These are phyloP conservation scores for Ovibos moschatus DNA, from an alignment of 2,113 vertebrate species.

Conservation along the genomic window DNA sequence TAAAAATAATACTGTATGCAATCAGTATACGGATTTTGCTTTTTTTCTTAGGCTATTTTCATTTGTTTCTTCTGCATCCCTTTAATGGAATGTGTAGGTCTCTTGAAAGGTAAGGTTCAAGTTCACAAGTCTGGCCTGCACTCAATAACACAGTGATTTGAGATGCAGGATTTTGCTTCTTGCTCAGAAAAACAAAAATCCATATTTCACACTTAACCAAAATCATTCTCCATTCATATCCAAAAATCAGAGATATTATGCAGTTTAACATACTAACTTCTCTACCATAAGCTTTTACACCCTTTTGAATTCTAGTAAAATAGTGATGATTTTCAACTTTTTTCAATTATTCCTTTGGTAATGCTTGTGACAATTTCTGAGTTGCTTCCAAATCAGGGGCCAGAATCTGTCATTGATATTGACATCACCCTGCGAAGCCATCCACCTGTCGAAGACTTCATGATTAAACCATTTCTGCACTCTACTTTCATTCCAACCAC, in stretches of 20 bases:
- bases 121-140: conserved; percentile 84
- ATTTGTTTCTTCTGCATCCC: conserved; percentile 91
- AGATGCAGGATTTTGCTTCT: conserved; percentile 73
- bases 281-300: conserved; percentile 75
- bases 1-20: conserved; percentile 72
- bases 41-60: conserved; percentile 88
- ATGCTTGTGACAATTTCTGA: conserved; percentile 78
- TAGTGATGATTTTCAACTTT: conserved; percentile 52
- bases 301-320: conserved; percentile 59
- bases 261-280: conserved; percentile 84
- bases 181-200: conserved; percentile 80
- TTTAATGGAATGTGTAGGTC: conserved; percentile 90
- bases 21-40: conserved; percentile 84
- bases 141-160: conserved; percentile 80
- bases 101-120: conserved; percentile 93
- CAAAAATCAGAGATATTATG: conserved; percentile 76
- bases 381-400: conserved; percentile 66
- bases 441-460: conserved; percentile 66
- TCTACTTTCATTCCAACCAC: conserved; percentile 74
- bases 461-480: conserved; percentile 77
- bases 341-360: conserved; percentile 59
- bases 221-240: conserved; percentile 80
- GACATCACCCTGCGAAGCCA: conserved; percentile 47
- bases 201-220: conserved; percentile 79
- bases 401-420: conserved; percentile 59